Base-by-base conservation (phyloP, 1,140 invertebrate species). In the Physella acuta region DNA sequence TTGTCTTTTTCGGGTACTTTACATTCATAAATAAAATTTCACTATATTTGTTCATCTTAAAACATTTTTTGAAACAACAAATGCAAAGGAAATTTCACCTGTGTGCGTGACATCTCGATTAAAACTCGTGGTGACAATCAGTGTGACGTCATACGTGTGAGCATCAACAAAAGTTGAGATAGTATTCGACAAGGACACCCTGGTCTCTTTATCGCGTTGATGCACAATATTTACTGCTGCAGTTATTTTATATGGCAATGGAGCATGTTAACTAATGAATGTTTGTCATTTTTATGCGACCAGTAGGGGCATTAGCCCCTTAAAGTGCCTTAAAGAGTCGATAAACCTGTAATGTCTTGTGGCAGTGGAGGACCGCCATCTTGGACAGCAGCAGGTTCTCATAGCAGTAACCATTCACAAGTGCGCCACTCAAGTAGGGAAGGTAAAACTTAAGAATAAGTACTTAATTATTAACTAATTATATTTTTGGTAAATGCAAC, bases 351-450 rank as follows among this genome's bases (percentile, higher is more conserved):
- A 63, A 73, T 73, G 72, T 73, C 69, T 68, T 70, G 72, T 68
- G 66, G 68, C 70, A 75, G 76, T 68, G 71, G 73, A 68, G 71
- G 73, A 75, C 76, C 75, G 76, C 76, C 76, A 78, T 78, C 76
- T 78, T 78, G 76, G 73, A 76, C 73, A 71, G 55, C 68, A 70
- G 68, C 56, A 61, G 56, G 68, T 34, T 69, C 68, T 69, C 68
- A 60, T 17, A 66, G 71, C 75, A 71, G 70, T 67, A 63, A 28
- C 58, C 58, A 70, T 68, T 68, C 70, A 61, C 71, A 75, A 73
- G 58, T 75, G 68, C 72, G 76, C 53, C 71, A 71, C 59, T 62
- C 52, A 33, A 71, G 26, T 55, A 71, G 49, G 63, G 71, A 77
- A 70, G 76, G 76, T 77, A 77, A 39, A 51, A 53, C 34, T 24